Percentiles rank a stretch among this genome's conserved stretches.
Conservation (phyloP, 2,113 vertebrate genomes). For the Sinocyclocheilus anophthalmus region DNA sequence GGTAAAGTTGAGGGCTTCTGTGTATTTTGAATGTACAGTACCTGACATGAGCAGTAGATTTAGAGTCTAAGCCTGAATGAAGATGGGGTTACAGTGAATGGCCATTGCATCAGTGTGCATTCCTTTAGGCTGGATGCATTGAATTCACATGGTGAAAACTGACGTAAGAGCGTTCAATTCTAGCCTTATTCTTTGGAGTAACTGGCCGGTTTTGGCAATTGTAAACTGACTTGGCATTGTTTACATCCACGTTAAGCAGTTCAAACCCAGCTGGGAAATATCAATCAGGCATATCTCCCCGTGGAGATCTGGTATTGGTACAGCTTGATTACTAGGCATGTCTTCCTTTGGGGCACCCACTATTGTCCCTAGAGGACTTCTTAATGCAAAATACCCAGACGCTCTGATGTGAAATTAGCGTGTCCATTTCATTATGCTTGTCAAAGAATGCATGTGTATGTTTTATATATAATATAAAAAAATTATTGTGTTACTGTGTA, state of each 20-base stretch:
- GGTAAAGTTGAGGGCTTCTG: too few relatives aligned
- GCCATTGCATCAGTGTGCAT: slow-evolving; percentile 52
- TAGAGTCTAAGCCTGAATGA: slow-evolving; percentile 49
- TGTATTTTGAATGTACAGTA: slow-evolving; percentile 43
- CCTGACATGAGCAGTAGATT: slow-evolving; percentile 54
- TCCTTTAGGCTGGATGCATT: slow-evolving; percentile 59
- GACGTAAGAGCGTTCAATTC: slow-evolving; percentile 53
- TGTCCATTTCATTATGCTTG: background rate
- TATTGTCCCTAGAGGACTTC: background rate
- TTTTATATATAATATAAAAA: too few relatives aligned
- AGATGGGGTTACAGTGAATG: slow-evolving; percentile 48
- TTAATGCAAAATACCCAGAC: background rate
- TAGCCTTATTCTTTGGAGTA: slow-evolving; percentile 52
- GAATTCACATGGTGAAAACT: slow-evolving; percentile 55
- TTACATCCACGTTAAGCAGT: slow-evolving; percentile 48
- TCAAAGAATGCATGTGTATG: background rate
- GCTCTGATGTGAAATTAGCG: background rate
- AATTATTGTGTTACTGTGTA: too few relatives aligned
- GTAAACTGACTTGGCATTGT: slow-evolving; percentile 20
- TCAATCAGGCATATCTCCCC: slow-evolving; percentile 38
- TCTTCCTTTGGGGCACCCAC: background rate
- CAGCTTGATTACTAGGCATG: background rate
- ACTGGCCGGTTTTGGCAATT: slow-evolving; percentile 26
- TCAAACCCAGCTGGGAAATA: slow-evolving; percentile 46
- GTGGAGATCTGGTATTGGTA: slow-evolving; percentile 10